These are phyloP conservation scores for Calliphora vicina DNA, from an alignment of 1,140 invertebrate genomes.

Conservation along the genomic window DNA sequence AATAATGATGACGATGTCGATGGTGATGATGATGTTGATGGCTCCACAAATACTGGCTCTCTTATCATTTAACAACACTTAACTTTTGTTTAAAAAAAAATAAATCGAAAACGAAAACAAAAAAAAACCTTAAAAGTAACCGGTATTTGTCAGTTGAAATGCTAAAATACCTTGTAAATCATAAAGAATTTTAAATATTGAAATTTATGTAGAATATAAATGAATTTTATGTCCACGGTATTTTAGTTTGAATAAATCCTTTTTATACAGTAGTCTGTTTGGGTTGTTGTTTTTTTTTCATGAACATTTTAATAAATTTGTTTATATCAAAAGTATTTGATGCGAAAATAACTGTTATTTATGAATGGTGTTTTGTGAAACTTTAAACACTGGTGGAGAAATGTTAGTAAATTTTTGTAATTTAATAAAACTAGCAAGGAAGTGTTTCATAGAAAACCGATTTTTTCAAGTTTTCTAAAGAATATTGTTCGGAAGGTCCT, in stretches of 20 bases:
- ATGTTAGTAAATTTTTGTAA: no score
- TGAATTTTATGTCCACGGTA: background rate
- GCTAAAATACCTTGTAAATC: background rate
- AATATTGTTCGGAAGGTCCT: no score
- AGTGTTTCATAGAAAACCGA: no score
- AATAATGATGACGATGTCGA: background rate
- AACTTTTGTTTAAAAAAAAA: no score
- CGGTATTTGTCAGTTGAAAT: background rate
- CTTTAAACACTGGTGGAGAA: no score
- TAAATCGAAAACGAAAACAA: no score
- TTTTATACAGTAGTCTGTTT: constrained; percentile 6
- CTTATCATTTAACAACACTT: constrained; percentile 6
- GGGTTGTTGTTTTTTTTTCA: background rate
- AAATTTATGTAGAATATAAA: background rate
- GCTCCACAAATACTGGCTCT: constrained; percentile 8
- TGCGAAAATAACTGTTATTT: background rate
- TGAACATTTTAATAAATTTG: background rate
- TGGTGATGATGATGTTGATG: background rate
- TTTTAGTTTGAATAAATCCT: background rate
- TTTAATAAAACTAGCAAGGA: no score
- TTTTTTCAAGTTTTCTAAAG: no score
- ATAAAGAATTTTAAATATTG: background rate
- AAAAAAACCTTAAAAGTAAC: background rate
- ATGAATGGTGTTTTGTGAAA: no score
- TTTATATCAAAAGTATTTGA: background rate